Evolutionary conservation across 2,113 vertebrate species (phyloP).

Genomic region (Ammodytes marinus): DNA sequence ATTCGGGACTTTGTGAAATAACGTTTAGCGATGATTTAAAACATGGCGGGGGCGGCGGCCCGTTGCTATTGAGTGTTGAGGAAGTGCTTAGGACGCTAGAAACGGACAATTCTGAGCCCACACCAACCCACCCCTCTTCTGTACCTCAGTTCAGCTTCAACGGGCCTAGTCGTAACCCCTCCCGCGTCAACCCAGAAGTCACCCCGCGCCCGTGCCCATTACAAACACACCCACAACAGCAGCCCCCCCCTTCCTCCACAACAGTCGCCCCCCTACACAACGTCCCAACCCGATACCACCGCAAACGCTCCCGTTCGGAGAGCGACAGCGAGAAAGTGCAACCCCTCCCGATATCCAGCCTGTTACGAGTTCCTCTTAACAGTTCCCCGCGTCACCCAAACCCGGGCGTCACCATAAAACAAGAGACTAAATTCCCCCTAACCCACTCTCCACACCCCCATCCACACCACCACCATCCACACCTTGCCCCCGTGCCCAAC

Average conservation of each 20-base stretch:
- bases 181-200: conserved; percentile 84
- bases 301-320: conserved; percentile 96
- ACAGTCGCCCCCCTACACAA: conserved; percentile 83
- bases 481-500: conserved; percentile 93
- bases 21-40: conserved; percentile 93
- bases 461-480: conserved; percentile 82
- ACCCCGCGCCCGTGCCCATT: conserved; percentile 85
- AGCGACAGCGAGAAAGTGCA: conserved; percentile 98
- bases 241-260: conserved; percentile 88
- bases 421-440: conserved; percentile 87
- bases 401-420: conserved; percentile 87
- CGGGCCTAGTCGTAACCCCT: conserved; percentile 83
- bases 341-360: conserved; percentile 95
- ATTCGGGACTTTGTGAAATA: conserved; percentile 88
- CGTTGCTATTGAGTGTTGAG: conserved; percentile 94
- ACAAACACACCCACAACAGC: conserved; percentile 61
- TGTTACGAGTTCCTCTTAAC: conserved; percentile 89
- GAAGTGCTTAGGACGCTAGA: conserved; percentile 97
- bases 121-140: conserved; percentile 76
- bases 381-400: conserved; percentile 85
- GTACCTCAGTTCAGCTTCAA: conserved; percentile 88
- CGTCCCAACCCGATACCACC: conserved; percentile 89
- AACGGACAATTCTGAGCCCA: conserved; percentile 82
- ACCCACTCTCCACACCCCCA: conserved; percentile 86
- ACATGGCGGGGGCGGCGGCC: conserved; percentile 89